Evolutionary conservation across 2,888 invertebrate species (phyloP), one percentile per base, ranked within the genome.

Genomic region (Saturnia pavonia): DNA sequence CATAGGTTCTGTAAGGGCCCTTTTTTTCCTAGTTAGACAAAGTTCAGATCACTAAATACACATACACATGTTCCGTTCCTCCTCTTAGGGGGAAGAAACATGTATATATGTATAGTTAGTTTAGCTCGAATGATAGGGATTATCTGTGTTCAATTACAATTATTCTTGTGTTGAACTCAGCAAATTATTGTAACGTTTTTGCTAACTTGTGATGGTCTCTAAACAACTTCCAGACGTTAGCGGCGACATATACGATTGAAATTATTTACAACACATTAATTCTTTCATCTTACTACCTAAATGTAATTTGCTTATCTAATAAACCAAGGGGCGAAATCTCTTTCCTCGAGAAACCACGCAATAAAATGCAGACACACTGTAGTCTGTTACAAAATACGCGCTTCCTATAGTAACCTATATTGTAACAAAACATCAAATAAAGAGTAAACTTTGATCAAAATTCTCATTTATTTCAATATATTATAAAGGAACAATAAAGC

Each of bases 301-400:
- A 27, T 27, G 57, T 60, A 25, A 60, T 14, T 60, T 60, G 57
- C 57, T 60, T 60, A 60, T 12, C 57, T 60, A 60, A 60, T 60
- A 60, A 60, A 60, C 57, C 14, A 60, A 60, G 27, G 19, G 57
- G 25, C 25, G 14, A 27, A 60, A 60, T 27, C 57, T 60, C 25
- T 60, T 60, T 60, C 14, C 25, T 14, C 27, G 14, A 60, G 19
- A 11, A 25, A 60, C 57, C 25, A 25, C 25, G 27, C 11, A 6
- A 60, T 60, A 60, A 60, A 60, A 60, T 60, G 57, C 57, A 60
- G 57, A 60, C 27, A 60, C 27, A 11, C 57, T 60, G 57, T 60
- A 14, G n/a, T n/a, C n/a, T n/a, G n/a, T n/a, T n/a, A 25, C 14
- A 25, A 60, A 27, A 27, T 25, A 60, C 57, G 27, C 57, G 57